Evolutionary conservation across 2,797 vertebrate species (phyloP), one percentile per base, ranked within the genome.

Genomic region (Acomys russatus): DNA sequence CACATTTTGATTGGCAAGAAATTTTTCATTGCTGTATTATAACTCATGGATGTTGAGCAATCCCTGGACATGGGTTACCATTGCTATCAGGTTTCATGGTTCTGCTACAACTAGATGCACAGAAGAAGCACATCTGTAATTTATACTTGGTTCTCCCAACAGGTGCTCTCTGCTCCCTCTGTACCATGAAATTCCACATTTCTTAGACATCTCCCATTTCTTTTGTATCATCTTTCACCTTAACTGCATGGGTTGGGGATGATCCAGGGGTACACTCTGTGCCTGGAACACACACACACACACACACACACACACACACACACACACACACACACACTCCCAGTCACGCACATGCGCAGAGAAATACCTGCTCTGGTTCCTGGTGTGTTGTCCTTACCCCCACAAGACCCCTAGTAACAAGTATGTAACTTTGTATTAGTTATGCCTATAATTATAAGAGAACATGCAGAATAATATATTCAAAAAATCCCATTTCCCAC

Each of bases 401-500:
- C 9, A 83, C 83, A 71, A 70, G 73, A 83, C 77, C 44, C 80
- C 66, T 90, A 95, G 85, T 90, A 79, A 94, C 63, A 92, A 96
- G 87, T 86, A 66, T 86, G 76, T 88, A 80, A 95, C 91, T 96
- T 92, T 85, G 30, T 70, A 88, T 96, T 97, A 91, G 93, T 59
- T 96, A 84, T 88, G 96, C 96, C 94, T 97, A 76, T 97, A 96
- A 97, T 97, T 96, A 92, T 54, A 80, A 97, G 94, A 78, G 74
- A 96, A 96, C 74, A 77, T 91, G 84, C 64, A 66, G 80, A 84
- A 93, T 94, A 96, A 97, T 64, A 88, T 77, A 91, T 66, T 90
- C 96, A 93, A 95, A 66, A 54, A 93, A 92, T 96, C 68, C 88
- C 78, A 93, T 87, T 88, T 84, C 94, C 92, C 77, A 23, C 82